Percentiles rank a stretch among this genome's conserved stretches.
phyloP scores from a whole-genome alignment of 2,797 vertebrate species.

The Megaceryle alcyon region DNA sequence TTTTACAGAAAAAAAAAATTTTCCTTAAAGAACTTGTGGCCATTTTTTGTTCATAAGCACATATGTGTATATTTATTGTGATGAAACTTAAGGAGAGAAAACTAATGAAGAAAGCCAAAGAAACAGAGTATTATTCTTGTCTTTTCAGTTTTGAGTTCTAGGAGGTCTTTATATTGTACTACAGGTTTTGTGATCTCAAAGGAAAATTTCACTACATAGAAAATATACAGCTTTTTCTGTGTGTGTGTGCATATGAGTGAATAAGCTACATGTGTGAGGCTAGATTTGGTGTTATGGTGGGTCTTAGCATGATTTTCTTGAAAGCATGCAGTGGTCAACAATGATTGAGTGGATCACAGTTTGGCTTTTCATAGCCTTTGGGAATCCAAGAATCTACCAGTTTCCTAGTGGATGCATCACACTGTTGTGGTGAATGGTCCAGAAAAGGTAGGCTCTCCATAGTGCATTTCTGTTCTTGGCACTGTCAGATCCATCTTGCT shows the following conservation, averaged over 20 bases:
- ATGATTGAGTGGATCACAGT: neutral
- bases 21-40: neutral
- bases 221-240: neutral
- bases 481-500: neutral
- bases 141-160: neutral
- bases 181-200: neutral
- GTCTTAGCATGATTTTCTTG: neutral
- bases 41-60: neutral
- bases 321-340: neutral
- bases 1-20: neutral
- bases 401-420: neutral
- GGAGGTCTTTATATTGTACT: neutral
- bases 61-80: neutral
- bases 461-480: neutral
- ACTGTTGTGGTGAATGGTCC: neutral
- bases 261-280: neutral
- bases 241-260: neutral
- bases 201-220: neutral
- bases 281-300: neutral
- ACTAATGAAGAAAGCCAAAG: neutral
- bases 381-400: neutral
- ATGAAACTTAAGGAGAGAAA: neutral
- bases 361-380: neutral
- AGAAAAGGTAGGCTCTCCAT: neutral
- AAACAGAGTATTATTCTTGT: neutral